Evolutionary conservation across 2,797 vertebrate genomes (phyloP), one percentile per base, ranked within the genome.

Genomic region (Siniperca obscura): DNA sequence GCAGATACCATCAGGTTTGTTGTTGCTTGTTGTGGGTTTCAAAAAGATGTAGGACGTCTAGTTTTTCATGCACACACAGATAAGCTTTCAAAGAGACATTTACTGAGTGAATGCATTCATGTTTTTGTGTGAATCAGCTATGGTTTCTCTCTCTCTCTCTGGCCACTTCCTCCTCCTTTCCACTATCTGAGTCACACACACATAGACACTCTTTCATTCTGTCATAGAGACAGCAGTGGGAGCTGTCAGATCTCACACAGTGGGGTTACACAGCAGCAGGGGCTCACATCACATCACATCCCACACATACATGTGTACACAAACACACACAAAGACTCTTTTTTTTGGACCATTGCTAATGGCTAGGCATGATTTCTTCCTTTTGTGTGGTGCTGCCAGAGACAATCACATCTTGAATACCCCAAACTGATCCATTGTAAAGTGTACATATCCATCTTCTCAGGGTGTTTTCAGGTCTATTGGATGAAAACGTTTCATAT

Each of bases 231-330:
- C 83, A 53, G 71, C 91, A 87, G 81, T 85, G 81, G 90, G 91
- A 91, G 90, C 87, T 90, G 90, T 93, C 92, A 92, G 84, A 89
- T 85, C 74, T 89, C 85, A 87, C 90, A 82, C 89, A 85, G 86
- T 82, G 90, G 87, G 90, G 87, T 86, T 86, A 87, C 84, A 36
- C 71, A 81, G 70, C 78, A 78, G 80, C 79, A 75, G 87, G 84
- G 75, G 77, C 78, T 88, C 89, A 77, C 77, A 70, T 86, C 85
- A 61, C 74, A 84, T 83, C 79, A 4, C 76, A 83, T 84, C 78
- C 68, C 71, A 82, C 68, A 83, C 75, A 73, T 30, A 67, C 52
- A 69, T n/a, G 2, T 4, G 8, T 1, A 53, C 22, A 53, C 36
- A 17, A 57, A 62, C 53, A 81, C 70, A 52, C 56, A 76, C 30